phyloP scores from a whole-genome alignment of 2,113 vertebrate species.

The Alethe castanea region DNA sequence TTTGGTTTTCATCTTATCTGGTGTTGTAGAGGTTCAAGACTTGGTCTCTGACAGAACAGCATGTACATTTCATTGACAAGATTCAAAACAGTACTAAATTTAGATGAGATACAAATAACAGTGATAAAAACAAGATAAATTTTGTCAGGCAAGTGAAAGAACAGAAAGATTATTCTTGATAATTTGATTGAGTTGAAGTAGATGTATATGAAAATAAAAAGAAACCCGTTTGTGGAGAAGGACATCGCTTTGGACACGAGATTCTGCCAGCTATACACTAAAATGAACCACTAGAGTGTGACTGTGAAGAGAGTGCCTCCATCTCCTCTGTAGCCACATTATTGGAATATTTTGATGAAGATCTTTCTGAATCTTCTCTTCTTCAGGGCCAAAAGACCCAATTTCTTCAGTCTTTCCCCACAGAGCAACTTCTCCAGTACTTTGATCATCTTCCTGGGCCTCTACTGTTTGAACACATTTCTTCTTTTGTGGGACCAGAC shows the following conservation, averaged over 20 bases:
- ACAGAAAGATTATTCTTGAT: background rate
- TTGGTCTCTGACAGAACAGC: background rate
- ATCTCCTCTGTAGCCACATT: accelerated
- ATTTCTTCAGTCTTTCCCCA: background rate
- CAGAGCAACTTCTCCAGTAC: background rate
- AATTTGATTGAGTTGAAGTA: background rate
- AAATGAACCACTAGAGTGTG: background rate
- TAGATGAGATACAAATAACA: background rate
- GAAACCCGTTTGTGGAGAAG: background rate
- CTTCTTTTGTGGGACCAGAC: background rate
- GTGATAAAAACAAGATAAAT: background rate
- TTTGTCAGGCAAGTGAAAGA: background rate
- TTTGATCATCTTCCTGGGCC: background rate
- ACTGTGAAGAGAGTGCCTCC: background rate
- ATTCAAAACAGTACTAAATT: background rate
- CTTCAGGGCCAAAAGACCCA: background rate
- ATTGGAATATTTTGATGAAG: background rate
- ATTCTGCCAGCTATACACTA: background rate
- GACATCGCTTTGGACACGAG: background rate
- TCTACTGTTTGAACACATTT: accelerated
- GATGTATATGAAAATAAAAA: background rate
- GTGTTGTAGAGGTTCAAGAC: background rate
- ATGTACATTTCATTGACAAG: background rate
- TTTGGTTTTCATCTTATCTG: background rate
- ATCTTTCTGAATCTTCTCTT: background rate